Evolutionary conservation across 2,888 invertebrate genomes (phyloP), one percentile per base, ranked within the genome.

Genomic region (Dryobotodes eremita): DNA sequence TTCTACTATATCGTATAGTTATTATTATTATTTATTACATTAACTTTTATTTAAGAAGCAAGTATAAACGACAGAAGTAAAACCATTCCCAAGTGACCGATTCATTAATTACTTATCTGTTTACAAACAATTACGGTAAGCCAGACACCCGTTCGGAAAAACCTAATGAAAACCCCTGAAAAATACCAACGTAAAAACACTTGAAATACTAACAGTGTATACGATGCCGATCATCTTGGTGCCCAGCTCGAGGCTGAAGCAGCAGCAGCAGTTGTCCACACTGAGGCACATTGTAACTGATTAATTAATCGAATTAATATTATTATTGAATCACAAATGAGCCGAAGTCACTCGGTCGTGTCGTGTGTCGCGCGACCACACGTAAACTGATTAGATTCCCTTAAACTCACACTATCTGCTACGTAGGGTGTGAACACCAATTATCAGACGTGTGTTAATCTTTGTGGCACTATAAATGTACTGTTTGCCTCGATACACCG

Each of bases 241-340:
- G 0, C 93, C 94, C 2, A 88, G 84, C 71, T 91, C 90, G n/a
- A 94, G 86, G 59, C 89, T 91, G 57, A 94, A 77, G 71, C 94
- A 94, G 76, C 89, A 92, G 50, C 92, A 93, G 71, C 92, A 94
- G 64, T 90, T 89, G 10, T 91, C 91, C 50, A 93, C 82, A 5
- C 84, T 84, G 10, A 92, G 72, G 83, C 94, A 93, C 93, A 93
- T 93, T 77, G 72, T 85, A 62, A 78, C 68, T 50, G 15, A 50
- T 68, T 66, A 68, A 57, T 73, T 71, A 36, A 71, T 61, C 42
- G 46, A 75, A 72, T 73, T 42, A 72, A 71, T 83, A 72, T 76
- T 46, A 62, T 70, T 70, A 79, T 75, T 64, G 71, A 69, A 75
- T 59, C 72, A 80, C 70, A 53, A 57, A 55, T 48, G 73, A 75